phyloP scores from a whole-genome alignment of 2,113 vertebrate genomes.

The Antechinus flavipes region DNA sequence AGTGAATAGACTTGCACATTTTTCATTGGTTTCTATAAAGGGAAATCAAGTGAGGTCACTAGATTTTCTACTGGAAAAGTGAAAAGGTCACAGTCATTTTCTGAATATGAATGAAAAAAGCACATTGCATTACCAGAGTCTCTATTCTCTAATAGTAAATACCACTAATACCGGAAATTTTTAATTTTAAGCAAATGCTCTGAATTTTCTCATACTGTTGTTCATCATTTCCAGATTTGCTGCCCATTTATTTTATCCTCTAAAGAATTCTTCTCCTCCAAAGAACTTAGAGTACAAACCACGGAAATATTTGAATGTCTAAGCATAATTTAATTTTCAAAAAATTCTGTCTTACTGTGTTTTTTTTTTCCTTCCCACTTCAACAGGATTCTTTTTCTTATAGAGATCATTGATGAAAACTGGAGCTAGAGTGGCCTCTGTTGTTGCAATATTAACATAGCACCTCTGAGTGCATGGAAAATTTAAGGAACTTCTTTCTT shows the following conservation, averaged over 20 bases:
- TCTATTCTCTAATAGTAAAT: slow-evolving; percentile 59
- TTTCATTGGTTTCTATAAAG: slow-evolving; percentile 12
- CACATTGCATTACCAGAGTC: slow-evolving; percentile 49
- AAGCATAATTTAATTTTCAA: slow-evolving; percentile 57
- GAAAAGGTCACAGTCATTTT: slow-evolving; percentile 2
- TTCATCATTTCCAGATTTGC: slow-evolving; percentile 41
- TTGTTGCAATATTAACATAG: slow-evolving; percentile 80
- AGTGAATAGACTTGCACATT: slow-evolving; percentile 44
- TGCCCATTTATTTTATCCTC: slow-evolving; percentile 55
- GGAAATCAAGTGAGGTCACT: neutral
- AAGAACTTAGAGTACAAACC: slow-evolving; percentile 59
- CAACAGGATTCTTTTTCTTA: slow-evolving; percentile 20
- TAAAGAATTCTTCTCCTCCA: slow-evolving; percentile 52
- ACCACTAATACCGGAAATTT: slow-evolving; percentile 41
- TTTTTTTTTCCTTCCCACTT: slow-evolving; percentile 23
- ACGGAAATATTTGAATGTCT: slow-evolving; percentile 59
- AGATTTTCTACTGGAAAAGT: slow-evolving; percentile 42
- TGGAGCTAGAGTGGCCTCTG: slow-evolving; percentile 85
- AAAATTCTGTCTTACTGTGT: slow-evolving; percentile 46
- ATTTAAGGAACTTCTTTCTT: neutral
- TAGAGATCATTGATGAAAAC: slow-evolving; percentile 69
- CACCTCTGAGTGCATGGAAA: slow-evolving; percentile 55
- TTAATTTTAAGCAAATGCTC: slow-evolving; percentile 62
- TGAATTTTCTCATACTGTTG: slow-evolving; percentile 5
- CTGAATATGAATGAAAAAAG: slow-evolving; percentile 31